phyloP scores from a whole-genome alignment of 2,113 vertebrate species.

The Chloebia gouldiae region DNA sequence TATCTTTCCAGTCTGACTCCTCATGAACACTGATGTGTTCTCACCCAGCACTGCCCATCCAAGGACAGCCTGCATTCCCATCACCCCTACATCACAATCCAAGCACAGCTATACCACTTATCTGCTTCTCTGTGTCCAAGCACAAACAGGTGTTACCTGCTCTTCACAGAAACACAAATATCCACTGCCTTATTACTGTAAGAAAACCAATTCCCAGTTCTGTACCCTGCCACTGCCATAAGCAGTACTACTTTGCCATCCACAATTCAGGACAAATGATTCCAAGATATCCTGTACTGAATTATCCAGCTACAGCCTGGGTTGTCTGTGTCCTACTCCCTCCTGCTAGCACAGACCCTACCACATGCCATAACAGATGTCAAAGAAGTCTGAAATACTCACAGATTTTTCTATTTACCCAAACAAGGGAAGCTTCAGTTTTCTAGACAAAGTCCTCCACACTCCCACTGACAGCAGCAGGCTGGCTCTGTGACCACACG shows the following conservation, averaged over 20 bases:
- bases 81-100: not conserved
- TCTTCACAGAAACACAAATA: not conserved
- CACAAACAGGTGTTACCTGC: not conserved
- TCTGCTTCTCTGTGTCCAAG: not conserved
- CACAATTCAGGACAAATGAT: not conserved
- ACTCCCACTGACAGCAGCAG: not conserved
- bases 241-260: not conserved
- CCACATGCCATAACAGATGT: not conserved
- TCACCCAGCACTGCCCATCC: not conserved
- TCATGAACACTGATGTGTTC: not conserved
- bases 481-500: not conserved
- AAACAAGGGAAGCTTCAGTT: not conserved
- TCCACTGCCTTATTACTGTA: not conserved
- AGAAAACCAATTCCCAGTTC: not conserved
- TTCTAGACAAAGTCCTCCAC: not conserved
- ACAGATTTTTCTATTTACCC: slow-evolving; percentile 19
- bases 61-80: not conserved
- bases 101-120: rapidly evolving
- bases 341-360: not conserved
- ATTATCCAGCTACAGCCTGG: not conserved
- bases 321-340: not conserved
- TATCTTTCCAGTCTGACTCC: not conserved
- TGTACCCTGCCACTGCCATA: not conserved
- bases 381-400: not conserved
- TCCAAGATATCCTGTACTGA: not conserved